phyloP scores from a whole-genome alignment of 2,113 vertebrate species.

The Scortum barcoo region DNA sequence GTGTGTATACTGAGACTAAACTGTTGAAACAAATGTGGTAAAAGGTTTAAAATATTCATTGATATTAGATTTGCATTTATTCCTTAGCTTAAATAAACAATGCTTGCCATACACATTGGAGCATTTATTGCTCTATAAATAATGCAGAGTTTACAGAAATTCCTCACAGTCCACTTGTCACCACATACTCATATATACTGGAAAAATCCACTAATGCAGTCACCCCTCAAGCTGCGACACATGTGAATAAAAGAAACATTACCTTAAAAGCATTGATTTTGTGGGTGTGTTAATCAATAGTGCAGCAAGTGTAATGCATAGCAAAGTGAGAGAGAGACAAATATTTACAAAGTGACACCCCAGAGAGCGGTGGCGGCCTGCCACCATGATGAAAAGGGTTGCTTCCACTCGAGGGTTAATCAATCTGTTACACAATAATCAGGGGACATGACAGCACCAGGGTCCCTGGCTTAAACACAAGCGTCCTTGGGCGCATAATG shows the following conservation, averaged over 20 bases:
- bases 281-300: slow-evolving; percentile 48
- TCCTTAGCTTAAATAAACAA: slow-evolving; percentile 25
- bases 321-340: slow-evolving; percentile 34
- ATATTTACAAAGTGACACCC: slow-evolving; percentile 57
- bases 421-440: slow-evolving; percentile 73
- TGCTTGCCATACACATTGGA: not conserved
- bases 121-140: slow-evolving; percentile 42
- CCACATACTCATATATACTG: not conserved
- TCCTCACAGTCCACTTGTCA: slow-evolving; percentile 16
- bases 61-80: slow-evolving; percentile 9
- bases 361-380: slow-evolving; percentile 32
- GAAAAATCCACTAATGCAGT: slow-evolving; percentile 3
- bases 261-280: slow-evolving; percentile 45
- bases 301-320: slow-evolving; percentile 51
- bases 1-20: not conserved
- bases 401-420: slow-evolving; percentile 70
- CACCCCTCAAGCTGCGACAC: slow-evolving; percentile 17
- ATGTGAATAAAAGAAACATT: slow-evolving; percentile 44
- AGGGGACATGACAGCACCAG: slow-evolving; percentile 59
- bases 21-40: not conserved
- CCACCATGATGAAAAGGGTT: slow-evolving; percentile 42
- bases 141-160: slow-evolving; percentile 23
- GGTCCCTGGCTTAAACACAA: slow-evolving; percentile 61
- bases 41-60: slow-evolving; percentile 22
- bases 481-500: slow-evolving; percentile 61